Evolutionary conservation across 2,888 invertebrate species (phyloP).

Genomic region (Homarus gammarus): DNA sequence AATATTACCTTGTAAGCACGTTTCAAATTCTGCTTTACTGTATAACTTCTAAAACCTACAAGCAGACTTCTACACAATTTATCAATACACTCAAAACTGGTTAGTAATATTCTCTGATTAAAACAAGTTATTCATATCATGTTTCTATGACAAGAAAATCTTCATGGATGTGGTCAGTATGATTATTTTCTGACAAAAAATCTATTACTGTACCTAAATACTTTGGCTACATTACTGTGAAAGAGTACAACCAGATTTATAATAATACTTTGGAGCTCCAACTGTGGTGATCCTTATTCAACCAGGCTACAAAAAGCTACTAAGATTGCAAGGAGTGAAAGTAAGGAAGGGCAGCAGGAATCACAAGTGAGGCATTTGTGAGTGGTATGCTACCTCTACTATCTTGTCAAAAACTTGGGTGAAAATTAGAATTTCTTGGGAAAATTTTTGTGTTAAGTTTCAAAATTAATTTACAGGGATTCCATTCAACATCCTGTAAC

Average conservation of each 20-base stretch:
- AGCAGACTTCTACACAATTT: background rate
- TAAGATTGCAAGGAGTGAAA: constrained; percentile 9
- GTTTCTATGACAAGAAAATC: background rate
- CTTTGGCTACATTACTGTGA: background rate
- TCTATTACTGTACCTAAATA: background rate
- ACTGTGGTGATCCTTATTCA: constrained; percentile 28
- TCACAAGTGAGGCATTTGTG: background rate
- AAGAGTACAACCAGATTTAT: background rate
- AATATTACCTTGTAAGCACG: background rate
- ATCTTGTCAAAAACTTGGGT: background rate
- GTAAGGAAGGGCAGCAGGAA: background rate
- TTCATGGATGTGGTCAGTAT: background rate
- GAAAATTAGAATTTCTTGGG: no score
- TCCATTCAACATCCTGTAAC: no score
- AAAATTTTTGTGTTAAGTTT: no score
- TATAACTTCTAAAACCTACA: background rate
- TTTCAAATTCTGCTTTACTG: background rate
- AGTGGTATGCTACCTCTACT: background rate
- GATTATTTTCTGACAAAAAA: background rate
- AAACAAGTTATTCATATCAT: background rate
- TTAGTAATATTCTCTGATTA: background rate
- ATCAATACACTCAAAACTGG: background rate
- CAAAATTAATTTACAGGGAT: no score
- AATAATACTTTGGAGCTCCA: background rate
- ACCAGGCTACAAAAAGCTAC: constrained; percentile 24